These are phyloP conservation scores for Procambarus virginalis DNA, from an alignment of 1,140 invertebrate genomes.

Conservation along the genomic window DNA sequence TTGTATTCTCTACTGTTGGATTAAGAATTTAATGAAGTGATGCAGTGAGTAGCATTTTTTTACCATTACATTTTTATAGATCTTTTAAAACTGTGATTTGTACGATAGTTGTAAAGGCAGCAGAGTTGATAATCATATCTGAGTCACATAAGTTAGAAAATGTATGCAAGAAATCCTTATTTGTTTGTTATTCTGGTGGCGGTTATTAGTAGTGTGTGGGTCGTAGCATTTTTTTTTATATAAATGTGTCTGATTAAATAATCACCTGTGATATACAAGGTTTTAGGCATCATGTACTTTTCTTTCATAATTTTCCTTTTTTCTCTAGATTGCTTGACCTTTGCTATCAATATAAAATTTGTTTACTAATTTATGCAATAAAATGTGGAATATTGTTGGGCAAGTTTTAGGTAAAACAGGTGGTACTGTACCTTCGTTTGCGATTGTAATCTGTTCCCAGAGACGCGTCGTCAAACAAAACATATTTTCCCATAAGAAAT, in stretches of 20 bases:
- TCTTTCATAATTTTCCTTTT: background rate
- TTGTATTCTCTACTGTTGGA: background rate
- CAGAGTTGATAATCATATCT: background rate
- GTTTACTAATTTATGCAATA: too few species aligned
- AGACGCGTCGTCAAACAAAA: too few species aligned
- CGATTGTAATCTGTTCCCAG: too few species aligned
- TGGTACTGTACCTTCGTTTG: too few species aligned
- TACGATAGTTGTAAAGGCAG: background rate
- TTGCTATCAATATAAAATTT: background rate
- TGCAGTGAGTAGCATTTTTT: background rate
- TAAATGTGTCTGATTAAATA: background rate
- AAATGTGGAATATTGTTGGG: too few species aligned
- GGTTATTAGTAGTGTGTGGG: background rate
- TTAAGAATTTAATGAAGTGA: background rate
- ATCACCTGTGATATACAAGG: slow-evolving; percentile 12
- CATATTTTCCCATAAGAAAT: too few species aligned
- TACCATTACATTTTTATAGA: background rate
- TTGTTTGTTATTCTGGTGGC: background rate
- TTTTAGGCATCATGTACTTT: slow-evolving; percentile 22
- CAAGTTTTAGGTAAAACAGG: too few species aligned
- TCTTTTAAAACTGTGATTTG: background rate
- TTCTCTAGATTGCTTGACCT: background rate
- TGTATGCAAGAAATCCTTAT: background rate
- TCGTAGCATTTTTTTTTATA: slow-evolving; percentile 1
- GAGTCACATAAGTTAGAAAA: background rate